Evolutionary conservation across 2,113 vertebrate genomes (phyloP).

Genomic region (Aramus guarauna): DNA sequence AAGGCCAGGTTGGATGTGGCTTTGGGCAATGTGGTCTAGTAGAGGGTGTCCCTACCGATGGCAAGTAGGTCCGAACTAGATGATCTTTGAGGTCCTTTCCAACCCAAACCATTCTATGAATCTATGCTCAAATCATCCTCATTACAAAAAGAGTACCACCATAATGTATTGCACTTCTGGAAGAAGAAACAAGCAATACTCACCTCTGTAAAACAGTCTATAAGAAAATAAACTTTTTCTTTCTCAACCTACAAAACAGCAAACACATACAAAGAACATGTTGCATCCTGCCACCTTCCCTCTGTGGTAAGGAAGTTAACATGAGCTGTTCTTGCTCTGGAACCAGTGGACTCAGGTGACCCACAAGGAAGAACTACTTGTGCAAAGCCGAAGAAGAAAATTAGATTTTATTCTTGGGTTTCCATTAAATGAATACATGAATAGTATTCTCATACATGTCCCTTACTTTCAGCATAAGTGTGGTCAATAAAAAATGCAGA

Average conservation of each 20-base stretch:
- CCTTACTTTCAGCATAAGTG: background rate
- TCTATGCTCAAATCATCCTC: background rate
- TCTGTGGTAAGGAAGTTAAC: background rate
- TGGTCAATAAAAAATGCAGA: background rate
- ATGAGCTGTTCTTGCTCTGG: background rate
- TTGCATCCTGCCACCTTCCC: background rate
- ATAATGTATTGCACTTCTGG: background rate
- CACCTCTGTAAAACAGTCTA: background rate
- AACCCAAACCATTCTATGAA: too few relatives aligned
- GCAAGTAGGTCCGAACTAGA: too few relatives aligned
- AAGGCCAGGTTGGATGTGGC: too few relatives aligned
- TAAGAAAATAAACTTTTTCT: background rate
- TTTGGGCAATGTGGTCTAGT: too few relatives aligned
- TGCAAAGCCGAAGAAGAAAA: background rate
- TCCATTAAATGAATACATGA: background rate
- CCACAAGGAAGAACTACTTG: background rate
- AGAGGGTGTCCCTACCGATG: too few relatives aligned
- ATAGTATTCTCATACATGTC: background rate
- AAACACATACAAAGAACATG: background rate
- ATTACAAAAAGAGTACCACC: background rate
- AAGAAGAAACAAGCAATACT: background rate
- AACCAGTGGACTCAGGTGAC: background rate
- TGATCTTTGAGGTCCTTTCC: too few relatives aligned
- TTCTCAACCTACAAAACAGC: background rate
- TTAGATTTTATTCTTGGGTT: background rate